Base-by-base conservation (phyloP, 2,888 invertebrate genomes). In the Danaus chrysippus region DNA sequence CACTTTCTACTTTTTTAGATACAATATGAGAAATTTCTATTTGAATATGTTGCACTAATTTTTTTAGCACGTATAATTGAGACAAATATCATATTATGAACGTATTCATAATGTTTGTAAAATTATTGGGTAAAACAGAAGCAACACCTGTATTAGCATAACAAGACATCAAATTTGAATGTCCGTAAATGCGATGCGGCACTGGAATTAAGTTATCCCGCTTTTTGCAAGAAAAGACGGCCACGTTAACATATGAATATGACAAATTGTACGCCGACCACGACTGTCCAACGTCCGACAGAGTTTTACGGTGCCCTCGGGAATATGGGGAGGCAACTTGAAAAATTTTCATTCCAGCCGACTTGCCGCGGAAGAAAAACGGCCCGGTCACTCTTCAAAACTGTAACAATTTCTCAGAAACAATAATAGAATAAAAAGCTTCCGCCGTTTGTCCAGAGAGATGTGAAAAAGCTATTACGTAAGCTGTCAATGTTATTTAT, bases 211-310 rank as follows among this genome's bases (percentile, higher is more conserved):
- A 89, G 88, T 89, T 91, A 90, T 86, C 87, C 23, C 87, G 86
- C 87, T 89, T 90, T 91, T 90, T 88, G 87, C 86, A 89, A 89
- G 89, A 90, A 89, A 89, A 90, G 89, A 87, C 86, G 88, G 82
- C 73, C 85, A 86, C 87, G 90, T 91, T 91, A 90, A 91, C 91
- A 90, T 91, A 91, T 91, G 91, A 91, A 91, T 91, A 91, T 91
- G 91, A 91, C 91, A 91, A 91, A 91, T 91, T 91, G 91, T 89
- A 81, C 81, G 83, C 84, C 80, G 84, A 72, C 79, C 82, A 75
- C 75, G 79, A 81, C 77, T 81, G 80, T 79, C 80, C 85, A 71
- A 77, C 76, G 82, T 79, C 82, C 80, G 81, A 70, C 84, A 71
- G 86, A 91, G 82, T 87, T 90, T 91, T 91, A 91, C 88, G 88